These are phyloP conservation scores for Gopherus evgoodei DNA, from an alignment of 2,113 vertebrate species.

Conservation along the genomic window DNA sequence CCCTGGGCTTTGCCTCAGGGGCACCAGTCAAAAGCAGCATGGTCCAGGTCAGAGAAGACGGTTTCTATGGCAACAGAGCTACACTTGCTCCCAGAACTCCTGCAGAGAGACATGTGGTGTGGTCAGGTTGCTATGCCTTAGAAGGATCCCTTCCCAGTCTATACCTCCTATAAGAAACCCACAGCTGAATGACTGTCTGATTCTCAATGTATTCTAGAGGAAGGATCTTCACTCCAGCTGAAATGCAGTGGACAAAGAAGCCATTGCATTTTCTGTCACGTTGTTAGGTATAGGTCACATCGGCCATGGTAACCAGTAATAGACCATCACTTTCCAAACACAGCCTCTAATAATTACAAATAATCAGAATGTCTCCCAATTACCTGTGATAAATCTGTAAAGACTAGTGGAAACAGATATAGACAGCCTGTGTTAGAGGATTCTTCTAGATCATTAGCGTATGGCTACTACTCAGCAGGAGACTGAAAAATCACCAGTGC, in stretches of 20 bases:
- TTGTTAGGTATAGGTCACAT: background rate
- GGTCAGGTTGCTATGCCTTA: background rate
- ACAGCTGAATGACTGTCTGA: background rate
- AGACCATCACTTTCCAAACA: background rate
- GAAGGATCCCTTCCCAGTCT: background rate
- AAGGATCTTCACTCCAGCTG: background rate
- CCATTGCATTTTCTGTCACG: background rate
- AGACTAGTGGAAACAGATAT: background rate
- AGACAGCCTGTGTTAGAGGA: slow-evolving; percentile 5
- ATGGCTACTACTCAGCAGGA: background rate
- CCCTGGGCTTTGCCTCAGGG: background rate
- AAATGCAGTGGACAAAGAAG: background rate
- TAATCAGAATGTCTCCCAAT: too few relatives aligned
- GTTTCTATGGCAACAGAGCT: background rate
- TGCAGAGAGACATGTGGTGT: background rate
- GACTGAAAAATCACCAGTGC: background rate
- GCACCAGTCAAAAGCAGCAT: background rate
- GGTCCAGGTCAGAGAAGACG: background rate
- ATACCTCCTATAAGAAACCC: background rate
- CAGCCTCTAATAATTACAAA: background rate
- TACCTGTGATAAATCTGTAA: background rate
- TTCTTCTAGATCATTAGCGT: background rate
- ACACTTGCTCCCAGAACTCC: background rate
- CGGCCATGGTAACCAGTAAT: background rate
- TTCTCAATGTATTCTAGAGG: background rate